Evolutionary conservation across 2,113 vertebrate species (phyloP).

Genomic region (Sapajus apella): DNA sequence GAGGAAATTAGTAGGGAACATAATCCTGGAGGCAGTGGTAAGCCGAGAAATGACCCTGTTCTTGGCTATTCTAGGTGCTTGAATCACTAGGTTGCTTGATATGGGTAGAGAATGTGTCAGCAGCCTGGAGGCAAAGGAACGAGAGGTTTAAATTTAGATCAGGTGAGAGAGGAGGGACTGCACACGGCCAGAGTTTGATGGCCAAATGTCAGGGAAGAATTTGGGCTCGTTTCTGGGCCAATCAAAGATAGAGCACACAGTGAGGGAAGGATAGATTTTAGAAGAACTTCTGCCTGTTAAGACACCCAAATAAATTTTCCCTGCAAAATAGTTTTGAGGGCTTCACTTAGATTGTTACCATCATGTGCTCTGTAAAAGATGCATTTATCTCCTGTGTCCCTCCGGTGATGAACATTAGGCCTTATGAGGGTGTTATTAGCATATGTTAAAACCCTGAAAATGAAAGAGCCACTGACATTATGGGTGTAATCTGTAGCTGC

Average conservation of each 20-base stretch:
- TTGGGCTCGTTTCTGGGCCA: background rate
- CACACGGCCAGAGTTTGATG: background rate
- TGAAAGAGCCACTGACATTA: background rate
- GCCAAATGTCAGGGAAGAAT: background rate
- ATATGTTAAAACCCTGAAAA: background rate
- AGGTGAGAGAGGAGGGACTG: background rate
- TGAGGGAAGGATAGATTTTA: background rate
- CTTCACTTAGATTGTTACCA: background rate
- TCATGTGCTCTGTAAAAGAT: background rate
- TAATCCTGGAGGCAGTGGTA: background rate
- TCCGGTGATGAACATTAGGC: background rate
- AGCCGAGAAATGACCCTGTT: background rate
- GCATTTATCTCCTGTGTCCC: background rate
- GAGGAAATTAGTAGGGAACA: background rate
- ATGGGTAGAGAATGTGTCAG: background rate
- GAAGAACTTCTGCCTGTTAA: background rate
- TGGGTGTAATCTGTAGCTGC: background rate
- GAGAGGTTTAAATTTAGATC: conserved; percentile 36
- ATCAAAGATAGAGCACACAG: background rate
- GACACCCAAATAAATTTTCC: background rate
- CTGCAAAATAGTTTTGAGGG: background rate
- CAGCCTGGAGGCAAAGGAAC: background rate
- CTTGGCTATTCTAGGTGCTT: background rate
- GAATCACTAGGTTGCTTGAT: background rate
- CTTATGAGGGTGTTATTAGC: background rate